Conservation (phyloP, 2,888 invertebrate species). For the Ramazzottius varieornatus region DNA sequence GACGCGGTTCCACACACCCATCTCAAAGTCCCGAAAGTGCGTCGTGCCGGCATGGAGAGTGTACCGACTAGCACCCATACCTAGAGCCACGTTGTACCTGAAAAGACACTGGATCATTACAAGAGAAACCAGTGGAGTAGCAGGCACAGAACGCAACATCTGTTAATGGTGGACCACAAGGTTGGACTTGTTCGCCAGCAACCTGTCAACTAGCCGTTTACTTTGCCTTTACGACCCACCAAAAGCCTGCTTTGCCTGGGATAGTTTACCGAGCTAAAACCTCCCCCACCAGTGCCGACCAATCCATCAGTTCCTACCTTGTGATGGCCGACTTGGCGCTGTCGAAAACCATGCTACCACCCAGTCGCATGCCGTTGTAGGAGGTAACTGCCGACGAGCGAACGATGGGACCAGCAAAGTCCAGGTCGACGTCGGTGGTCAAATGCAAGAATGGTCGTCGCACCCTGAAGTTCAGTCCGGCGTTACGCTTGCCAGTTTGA, state of each 20-base stretch:
- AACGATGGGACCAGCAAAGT: neutral
- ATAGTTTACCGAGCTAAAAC: too few species aligned
- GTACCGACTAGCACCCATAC: neutral
- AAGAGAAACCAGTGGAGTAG: too few species aligned
- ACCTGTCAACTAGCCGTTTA: too few species aligned
- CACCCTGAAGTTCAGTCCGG: neutral
- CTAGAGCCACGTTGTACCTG: neutral
- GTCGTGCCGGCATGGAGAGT: constrained; percentile 1
- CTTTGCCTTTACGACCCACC: too few species aligned
- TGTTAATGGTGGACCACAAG: too few species aligned
- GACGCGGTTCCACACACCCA: constrained; percentile 1
- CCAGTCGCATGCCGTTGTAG: neutral
- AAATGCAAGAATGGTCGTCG: neutral
- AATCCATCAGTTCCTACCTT: too few species aligned
- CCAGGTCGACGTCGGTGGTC: constrained; percentile 4
- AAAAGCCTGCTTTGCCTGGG: too few species aligned
- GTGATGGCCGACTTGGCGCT: constrained; percentile 4
- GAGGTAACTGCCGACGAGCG: neutral
- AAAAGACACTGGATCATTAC: too few species aligned
- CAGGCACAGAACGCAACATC: too few species aligned
- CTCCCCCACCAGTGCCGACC: too few species aligned
- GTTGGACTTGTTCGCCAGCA: too few species aligned
- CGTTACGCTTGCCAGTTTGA: neutral
- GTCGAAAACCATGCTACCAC: neutral
- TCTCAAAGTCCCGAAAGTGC: constrained; percentile 1